Base-by-base conservation (phyloP, 2,113 vertebrate genomes). In the Lethenteron reissneri region DNA sequence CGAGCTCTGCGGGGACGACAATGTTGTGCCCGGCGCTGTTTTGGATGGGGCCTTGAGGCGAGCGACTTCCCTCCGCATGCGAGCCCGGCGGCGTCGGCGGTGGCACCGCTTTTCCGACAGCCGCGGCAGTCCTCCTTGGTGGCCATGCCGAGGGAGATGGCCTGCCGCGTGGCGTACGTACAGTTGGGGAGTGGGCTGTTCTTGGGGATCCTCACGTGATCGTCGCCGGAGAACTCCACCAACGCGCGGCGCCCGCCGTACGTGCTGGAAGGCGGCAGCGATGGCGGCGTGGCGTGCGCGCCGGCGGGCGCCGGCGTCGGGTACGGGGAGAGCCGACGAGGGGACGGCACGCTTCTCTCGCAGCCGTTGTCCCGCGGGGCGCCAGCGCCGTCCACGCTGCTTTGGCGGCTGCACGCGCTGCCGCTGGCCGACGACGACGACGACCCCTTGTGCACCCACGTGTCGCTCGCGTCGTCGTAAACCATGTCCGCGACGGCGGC, bases 121-220 rank as follows among this genome's bases (percentile, higher is more conserved):
- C 41, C 41, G 41, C 41, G 41, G 41, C 41, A n/a, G 41, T 41
- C 41, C 41, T 7, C 41, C 41, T 41, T 41, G 90, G 70, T 82
- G 79, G 0, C 92, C 13, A 99, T 81, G 78, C 92, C 90, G 62
- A 97, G 81, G 1, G 91, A 96, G 78, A 99, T 99, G 75, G 94
- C 94, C 82, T 99, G 94, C 56, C 94, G 82, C 0, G 92, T 99
- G 57, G 91, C 92, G 0, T 99, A 99, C 0, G 94, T 99, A 72
- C 94, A 99, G 81, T 99, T 99, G 74, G 94, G 92, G 71, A 99
- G 78, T 0, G 94, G 94, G 5, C 89, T 91, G 78, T 99, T 95
- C 73, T 88, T 95, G 11, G 94, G 90, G 74, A 99, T 90, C 75
- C 87, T 87, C 71, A 96, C 89, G 75, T 92, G 92, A 76, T 97